Evolutionary conservation across 2,113 vertebrate genomes (phyloP).

Genomic region (Elaphurus davidianus): DNA sequence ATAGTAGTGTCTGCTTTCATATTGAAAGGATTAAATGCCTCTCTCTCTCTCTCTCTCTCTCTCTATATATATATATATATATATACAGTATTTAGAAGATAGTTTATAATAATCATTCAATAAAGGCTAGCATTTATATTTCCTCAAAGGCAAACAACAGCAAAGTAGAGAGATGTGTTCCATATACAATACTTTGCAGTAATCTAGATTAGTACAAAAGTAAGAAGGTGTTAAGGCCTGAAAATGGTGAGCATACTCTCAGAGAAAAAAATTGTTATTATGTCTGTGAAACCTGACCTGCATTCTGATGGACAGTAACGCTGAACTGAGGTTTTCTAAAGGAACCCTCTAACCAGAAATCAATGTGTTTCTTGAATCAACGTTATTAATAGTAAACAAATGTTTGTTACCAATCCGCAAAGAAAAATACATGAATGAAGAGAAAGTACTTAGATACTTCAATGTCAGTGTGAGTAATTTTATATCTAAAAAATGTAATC

Average conservation of each 20-base stretch:
- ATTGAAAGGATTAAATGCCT: background rate
- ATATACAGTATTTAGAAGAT: background rate
- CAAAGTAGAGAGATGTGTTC: background rate
- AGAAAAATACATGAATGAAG: background rate
- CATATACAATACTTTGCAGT: background rate
- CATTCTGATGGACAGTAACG: background rate
- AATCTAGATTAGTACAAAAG: background rate
- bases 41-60: background rate
- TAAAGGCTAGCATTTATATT: background rate
- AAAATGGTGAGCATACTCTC: background rate
- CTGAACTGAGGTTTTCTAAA: background rate
- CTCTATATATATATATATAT: background rate
- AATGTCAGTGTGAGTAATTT: background rate
- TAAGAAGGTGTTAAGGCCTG: background rate
- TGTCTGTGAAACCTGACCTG: background rate
- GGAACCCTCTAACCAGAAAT: background rate
- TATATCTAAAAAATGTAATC: background rate
- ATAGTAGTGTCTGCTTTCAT: background rate
- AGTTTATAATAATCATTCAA: background rate
- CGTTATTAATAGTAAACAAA: background rate
- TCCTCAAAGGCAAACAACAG: background rate
- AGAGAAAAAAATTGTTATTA: background rate
- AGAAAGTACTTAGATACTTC: background rate
- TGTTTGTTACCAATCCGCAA: background rate
- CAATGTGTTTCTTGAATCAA: background rate